These are phyloP conservation scores for Drosophila mulleri DNA, from an alignment of 2,888 invertebrate species.

Conservation along the genomic window DNA sequence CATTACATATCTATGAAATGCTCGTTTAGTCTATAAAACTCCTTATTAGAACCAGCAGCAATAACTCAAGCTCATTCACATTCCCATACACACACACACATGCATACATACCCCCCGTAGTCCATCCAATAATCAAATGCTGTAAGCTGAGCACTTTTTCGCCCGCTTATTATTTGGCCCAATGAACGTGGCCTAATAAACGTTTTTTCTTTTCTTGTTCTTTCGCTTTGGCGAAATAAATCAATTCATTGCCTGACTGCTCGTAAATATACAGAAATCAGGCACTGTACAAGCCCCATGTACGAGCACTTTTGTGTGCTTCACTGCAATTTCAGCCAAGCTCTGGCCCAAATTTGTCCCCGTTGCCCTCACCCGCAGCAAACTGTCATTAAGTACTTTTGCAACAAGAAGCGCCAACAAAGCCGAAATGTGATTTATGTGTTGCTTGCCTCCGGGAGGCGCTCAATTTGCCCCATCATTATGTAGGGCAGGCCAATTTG, in stretches of 20 bases:
- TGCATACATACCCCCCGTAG: neutral
- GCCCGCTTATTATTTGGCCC: constrained; percentile 16
- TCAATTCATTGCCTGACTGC: constrained; percentile 29
- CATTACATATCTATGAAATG: too few species aligned
- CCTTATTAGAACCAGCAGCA: neutral
- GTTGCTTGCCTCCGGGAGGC: constrained; percentile 20
- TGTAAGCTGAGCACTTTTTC: neutral
- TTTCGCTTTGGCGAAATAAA: constrained; percentile 15
- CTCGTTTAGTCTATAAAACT: neutral
- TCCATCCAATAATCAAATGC: neutral
- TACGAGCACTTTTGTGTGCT: neutral
- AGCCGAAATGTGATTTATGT: constrained; percentile 42
- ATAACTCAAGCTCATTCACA: neutral
- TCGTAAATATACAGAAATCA: constrained; percentile 22
- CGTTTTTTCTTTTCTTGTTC: neutral
- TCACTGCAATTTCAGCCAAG: constrained; percentile 31
- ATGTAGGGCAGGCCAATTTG: constrained; percentile 48
- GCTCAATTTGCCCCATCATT: constrained; percentile 35
- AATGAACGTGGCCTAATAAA: constrained; percentile 26
- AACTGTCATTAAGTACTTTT: constrained; percentile 48
- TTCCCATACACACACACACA: neutral
- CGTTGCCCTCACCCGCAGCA: neutral
- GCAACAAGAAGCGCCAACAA: constrained; percentile 29
- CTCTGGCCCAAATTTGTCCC: neutral
- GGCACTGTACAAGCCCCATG: neutral